Evolutionary conservation across 2,113 vertebrate genomes (phyloP), one percentile per base, ranked within the genome.

Genomic region (Anseranas semipalmata): DNA sequence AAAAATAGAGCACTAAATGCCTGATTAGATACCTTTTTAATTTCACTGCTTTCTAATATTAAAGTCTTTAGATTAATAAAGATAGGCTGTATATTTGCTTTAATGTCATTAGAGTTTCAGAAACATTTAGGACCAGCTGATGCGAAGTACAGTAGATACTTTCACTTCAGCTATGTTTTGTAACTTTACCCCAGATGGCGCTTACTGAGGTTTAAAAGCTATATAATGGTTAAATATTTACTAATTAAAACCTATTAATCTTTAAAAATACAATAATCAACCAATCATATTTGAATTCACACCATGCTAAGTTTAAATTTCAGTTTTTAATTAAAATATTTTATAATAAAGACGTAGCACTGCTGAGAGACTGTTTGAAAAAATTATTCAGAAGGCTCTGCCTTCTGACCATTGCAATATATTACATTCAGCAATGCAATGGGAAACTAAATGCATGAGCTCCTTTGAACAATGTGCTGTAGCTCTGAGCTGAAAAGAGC

Each of bases 371-470:
- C 11, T 80, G 3, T 68, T 89, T n/a, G 18, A 32, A 48, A 81
- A 58, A 91, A 79, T 53, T 59, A 45, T n/a, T 3, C 5, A 8
- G n/a, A 82, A 68, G 2, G 7, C 5, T 82, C 58, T 35, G 12
- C 11, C 6, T 68, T 6, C 4, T 12, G 15, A 46, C 48, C 12
- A 10, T 13, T 56, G 5, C 3, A 43, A 79, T 48, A 33, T 45
- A 66, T 25, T 60, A 6, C 6, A 27, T 25, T 58, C 12, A 58
- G 12, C 6, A 55, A 22, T 71, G 81, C 10, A 75, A 21, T 76
- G 8, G 10, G 19, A 5, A 82, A 1, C 7, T 67, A 65, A 7
- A 27, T 70, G 3, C 4, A 17, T 7, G 35, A 74, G 2, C 2
- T 78, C 19, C 5, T 74, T 66, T 76, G 9, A 82, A 55, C 10